Evolutionary conservation across 2,888 invertebrate species (phyloP), one percentile per base, ranked within the genome.

Genomic region (Cheilosia urbana): DNA sequence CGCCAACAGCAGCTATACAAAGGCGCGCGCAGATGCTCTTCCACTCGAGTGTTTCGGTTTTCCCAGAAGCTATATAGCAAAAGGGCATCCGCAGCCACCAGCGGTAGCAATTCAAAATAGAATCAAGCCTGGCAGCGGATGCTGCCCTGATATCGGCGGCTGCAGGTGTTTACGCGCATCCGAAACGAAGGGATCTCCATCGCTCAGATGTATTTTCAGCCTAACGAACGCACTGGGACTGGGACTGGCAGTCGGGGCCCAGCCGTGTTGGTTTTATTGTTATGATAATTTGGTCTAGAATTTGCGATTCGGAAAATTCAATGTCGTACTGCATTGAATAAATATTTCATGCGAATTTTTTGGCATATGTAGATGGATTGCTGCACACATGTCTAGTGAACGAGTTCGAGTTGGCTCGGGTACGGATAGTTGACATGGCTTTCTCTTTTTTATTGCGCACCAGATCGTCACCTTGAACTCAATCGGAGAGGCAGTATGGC

Each of bases 381-480:
- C 24, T 60, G 55, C 30, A 69, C 57, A 37, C 4, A 21, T 34
- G 4, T 17, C 30, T n/a, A 40, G 69, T 62, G 69, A 65, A 37
- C 57, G 60, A 69, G 71, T 76, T 84, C 57, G 60, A 69, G 71
- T 76, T 84, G 66, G 73, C 68, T 55, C 45, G 65, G 27, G 6
- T 27, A 6, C 27, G 27, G 71, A 66, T 34, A 13, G 63, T 51
- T 68, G 57, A 58, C 47, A 55, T 27, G 51, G 76, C 71, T 76
- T 71, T 79, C 73, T 62, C 66, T 69, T 19, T 19, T 81, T 71
- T 63, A 77, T 72, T 15, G 58, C 76, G 66, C 76, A 58, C 24
- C 66, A 80, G 51, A 80, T 80, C 66, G 66, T 85, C 81, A 85
- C 85, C 85, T 85, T 81, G 85, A 85, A 85, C 85, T 81, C 76